Percentiles rank a stretch among this genome's conserved stretches.
These are phyloP conservation scores for Tachina fera DNA, from an alignment of 2,888 invertebrate species.

Conservation along the genomic window DNA sequence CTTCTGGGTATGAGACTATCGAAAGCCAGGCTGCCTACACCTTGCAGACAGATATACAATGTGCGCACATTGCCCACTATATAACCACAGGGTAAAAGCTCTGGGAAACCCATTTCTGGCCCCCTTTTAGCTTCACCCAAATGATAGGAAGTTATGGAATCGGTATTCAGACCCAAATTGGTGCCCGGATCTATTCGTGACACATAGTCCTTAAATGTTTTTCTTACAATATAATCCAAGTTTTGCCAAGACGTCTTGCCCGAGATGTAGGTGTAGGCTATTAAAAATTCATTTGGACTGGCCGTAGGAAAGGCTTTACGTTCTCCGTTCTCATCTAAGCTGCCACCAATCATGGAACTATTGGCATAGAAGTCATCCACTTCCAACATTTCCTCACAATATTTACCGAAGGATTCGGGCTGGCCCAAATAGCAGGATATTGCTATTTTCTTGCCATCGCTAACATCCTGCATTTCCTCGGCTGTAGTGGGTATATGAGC, in stretches of 20 bases:
- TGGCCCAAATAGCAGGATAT: slow-evolving; percentile 94
- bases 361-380: slow-evolving; percentile 86
- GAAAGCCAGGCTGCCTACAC: slow-evolving; percentile 94
- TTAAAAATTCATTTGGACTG: slow-evolving; percentile 89
- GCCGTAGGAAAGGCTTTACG: slow-evolving; percentile 85
- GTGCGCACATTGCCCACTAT: slow-evolving; percentile 94
- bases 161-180: slow-evolving; percentile 91
- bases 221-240: slow-evolving; percentile 94
- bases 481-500: slow-evolving; percentile 83
- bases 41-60: slow-evolving; percentile 94
- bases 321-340: slow-evolving; percentile 77
- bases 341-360: slow-evolving; percentile 82
- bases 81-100: slow-evolving; percentile 96
- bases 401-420: slow-evolving; percentile 89
- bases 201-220: slow-evolving; percentile 97
- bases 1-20: slow-evolving; percentile 98
- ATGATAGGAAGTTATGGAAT: slow-evolving; percentile 96
- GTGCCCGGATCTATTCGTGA: slow-evolving; percentile 96
- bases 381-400: slow-evolving; percentile 87
- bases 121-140: slow-evolving; percentile 94
- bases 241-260: slow-evolving; percentile 98
- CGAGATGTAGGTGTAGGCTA: slow-evolving; percentile 94
- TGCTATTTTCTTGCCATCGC: slow-evolving; percentile 93
- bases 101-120: slow-evolving; percentile 92
- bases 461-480: slow-evolving; percentile 87